Conservation (phyloP, 2,797 vertebrate genomes). For the Antrozous pallidus region DNA sequence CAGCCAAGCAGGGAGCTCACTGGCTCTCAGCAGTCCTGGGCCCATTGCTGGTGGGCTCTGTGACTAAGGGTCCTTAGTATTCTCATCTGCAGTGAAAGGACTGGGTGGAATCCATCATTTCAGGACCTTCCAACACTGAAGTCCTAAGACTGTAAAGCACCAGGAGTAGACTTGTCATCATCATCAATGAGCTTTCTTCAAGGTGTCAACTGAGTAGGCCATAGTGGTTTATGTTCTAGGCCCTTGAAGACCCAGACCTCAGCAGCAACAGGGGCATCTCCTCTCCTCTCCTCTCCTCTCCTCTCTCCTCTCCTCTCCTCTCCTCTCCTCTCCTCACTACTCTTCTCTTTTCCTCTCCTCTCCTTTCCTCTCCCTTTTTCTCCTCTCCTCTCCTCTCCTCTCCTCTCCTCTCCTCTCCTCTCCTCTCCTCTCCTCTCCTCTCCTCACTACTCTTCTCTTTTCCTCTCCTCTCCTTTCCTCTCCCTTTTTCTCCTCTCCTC, state of each 20-base stretch:
- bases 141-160: neutral
- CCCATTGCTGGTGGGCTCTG: neutral
- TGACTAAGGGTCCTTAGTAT: neutral
- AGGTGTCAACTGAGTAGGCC: neutral
- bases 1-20: neutral
- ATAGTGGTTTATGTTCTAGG: neutral
- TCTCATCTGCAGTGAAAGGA: neutral
- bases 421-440: accelerated
- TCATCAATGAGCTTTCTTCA: neutral
- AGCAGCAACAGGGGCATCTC: neutral
- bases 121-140: neutral
- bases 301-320: accelerated
- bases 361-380: neutral
- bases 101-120: neutral
- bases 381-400: no score
- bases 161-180: neutral
- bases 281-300: accelerated
- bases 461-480: no score
- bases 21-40: neutral
- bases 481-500: accelerated
- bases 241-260: neutral
- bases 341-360: no score
- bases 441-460: no score
- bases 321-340: no score
- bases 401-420: accelerated